These are phyloP conservation scores for Aythya baeri DNA, from an alignment of 2,113 vertebrate species.

Conservation along the genomic window DNA sequence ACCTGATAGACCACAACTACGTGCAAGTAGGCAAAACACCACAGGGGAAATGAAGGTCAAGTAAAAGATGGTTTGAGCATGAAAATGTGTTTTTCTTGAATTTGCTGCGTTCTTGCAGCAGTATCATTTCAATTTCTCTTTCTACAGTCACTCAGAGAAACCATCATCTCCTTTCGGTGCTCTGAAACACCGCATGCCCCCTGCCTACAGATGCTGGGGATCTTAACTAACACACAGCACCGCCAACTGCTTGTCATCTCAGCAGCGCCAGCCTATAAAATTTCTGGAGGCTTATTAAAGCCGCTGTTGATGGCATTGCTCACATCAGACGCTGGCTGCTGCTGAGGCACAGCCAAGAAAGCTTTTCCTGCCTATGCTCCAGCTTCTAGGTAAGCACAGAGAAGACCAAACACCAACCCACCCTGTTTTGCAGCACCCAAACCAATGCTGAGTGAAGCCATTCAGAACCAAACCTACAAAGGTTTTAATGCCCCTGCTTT, in stretches of 20 bases:
- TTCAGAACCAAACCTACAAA: background rate
- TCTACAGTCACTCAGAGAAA: background rate
- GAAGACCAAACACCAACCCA: background rate
- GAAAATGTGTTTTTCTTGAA: background rate
- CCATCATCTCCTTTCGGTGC: background rate
- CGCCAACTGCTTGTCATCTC: background rate
- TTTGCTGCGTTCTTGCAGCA: background rate
- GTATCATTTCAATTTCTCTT: background rate
- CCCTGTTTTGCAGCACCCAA: background rate
- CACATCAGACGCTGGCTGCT: background rate
- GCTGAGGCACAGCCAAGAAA: background rate
- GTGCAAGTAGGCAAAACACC: background rate
- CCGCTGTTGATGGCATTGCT: background rate
- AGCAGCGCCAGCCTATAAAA: background rate
- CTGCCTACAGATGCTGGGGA: background rate
- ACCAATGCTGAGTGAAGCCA: background rate
- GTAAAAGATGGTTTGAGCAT: background rate
- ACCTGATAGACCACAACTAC: background rate
- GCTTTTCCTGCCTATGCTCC: background rate
- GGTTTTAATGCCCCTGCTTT: background rate
- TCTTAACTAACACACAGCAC: background rate
- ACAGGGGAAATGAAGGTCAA: background rate
- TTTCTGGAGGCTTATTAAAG: background rate
- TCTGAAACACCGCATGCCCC: background rate
- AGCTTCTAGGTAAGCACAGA: background rate